Base-by-base conservation (phyloP, 1,140 invertebrate species). In the Colletes gigas region DNA sequence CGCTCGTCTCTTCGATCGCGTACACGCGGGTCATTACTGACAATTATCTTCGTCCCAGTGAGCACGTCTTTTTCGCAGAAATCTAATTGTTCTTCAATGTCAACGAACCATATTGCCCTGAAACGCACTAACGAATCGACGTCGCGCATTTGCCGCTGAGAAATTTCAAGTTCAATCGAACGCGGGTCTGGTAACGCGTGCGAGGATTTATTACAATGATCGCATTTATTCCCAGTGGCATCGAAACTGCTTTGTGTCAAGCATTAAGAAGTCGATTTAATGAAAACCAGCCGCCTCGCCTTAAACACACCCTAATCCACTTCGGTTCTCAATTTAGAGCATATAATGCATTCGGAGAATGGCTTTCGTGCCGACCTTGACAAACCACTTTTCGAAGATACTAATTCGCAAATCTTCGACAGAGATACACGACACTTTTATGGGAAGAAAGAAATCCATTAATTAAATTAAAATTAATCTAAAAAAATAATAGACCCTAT, bases 241-340 rank as follows among this genome's bases (percentile, higher is more conserved):
- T 55, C 44, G 69, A 4, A n/a, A 10, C 82, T 82, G 78, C 54
- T 78, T 55, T 6, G 7, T 59, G 78, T 84, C 67, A 77, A 44
- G 44, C 69, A 67, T 78, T 66, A 75, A 84, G 68, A 59, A 85
- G 65, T 17, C 44, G 9, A 69, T 44, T 54, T 67, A 66, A 84
- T 66, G 73, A 65, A 70, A 84, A 74, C 47, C 84, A 85, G 78
- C 30, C 59, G 75, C 67, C 63, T 60, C 76, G 63, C 50, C 70
- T 67, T 74, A 41, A 67, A 74, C 70, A 68, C 73, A 68, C 65
- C 73, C 65, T 63, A 19, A 54, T 76, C 63, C 65, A 14, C 21
- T 21, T n/a, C 15, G 44, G 4, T 30, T 54, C 63, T 63, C 57
- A 8, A 76, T 81, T 76, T 76, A 47, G 73, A 62, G 8, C 63